phyloP scores from a whole-genome alignment of 2,113 vertebrate genomes.

The Nesogale talazaci region DNA sequence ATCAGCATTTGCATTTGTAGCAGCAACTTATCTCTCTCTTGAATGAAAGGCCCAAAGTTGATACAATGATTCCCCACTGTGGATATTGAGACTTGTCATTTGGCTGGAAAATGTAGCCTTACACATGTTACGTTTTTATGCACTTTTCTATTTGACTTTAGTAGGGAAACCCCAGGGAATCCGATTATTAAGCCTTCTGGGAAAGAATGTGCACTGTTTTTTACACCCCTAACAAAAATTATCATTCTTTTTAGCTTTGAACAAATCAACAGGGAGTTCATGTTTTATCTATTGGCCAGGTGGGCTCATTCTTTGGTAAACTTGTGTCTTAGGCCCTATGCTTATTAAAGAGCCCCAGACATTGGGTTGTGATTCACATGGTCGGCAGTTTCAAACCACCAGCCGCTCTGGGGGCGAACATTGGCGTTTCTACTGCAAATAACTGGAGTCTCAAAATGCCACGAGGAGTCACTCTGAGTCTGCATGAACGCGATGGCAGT shows the following conservation, averaged over 20 bases:
- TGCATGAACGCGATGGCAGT: too few relatives aligned
- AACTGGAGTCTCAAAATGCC: too few relatives aligned
- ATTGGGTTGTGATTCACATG: too few relatives aligned
- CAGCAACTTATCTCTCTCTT: background rate
- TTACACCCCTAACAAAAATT: background rate
- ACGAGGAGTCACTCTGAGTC: too few relatives aligned
- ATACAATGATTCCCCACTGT: background rate
- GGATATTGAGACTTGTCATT: background rate
- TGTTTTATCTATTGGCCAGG: background rate
- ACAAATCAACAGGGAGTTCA: background rate
- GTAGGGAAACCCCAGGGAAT: background rate
- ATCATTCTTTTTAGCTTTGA: background rate
- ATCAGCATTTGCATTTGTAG: background rate
- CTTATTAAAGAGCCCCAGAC: too few relatives aligned
- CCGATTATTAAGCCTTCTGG: background rate
- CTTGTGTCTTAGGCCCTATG: background rate
- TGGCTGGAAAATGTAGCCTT: background rate
- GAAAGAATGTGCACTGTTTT: background rate
- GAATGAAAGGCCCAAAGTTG: background rate
- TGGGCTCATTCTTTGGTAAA: slow-evolving; percentile 30
- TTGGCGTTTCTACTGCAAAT: too few relatives aligned
- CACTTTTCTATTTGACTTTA: background rate
- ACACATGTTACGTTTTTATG: background rate
- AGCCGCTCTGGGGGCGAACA: too few relatives aligned
- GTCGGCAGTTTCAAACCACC: too few relatives aligned